These are phyloP conservation scores for Subacronicta megacephala DNA, from an alignment of 2,888 invertebrate genomes.

Conservation along the genomic window DNA sequence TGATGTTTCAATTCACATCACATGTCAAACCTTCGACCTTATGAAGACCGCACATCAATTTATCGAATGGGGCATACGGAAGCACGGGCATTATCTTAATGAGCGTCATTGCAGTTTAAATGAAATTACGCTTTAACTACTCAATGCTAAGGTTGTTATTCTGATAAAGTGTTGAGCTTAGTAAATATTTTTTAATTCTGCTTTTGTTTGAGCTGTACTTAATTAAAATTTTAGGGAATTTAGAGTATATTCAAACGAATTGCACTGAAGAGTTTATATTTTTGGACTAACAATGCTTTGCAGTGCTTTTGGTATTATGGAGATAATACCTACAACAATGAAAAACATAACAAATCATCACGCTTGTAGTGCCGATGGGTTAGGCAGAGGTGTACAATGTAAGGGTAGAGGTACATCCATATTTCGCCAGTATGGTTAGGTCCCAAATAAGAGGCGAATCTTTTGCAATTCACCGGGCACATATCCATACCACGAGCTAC, in stretches of 20 bases:
- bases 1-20: constrained; percentile 18
- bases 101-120: constrained; percentile 14
- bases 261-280: constrained; percentile 9
- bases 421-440: no score
- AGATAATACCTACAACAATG: neutral
- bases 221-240: constrained; percentile 27
- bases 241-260: constrained; percentile 13
- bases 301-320: no score
- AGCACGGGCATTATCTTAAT: constrained; percentile 12
- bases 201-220: constrained; percentile 25
- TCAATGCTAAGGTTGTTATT: constrained; percentile 3
- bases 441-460: no score
- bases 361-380: no score
- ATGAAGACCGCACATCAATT: constrained; percentile 29
- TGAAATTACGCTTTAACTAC: constrained; percentile 15
- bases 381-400: no score
- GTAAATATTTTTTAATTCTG: constrained; percentile 35
- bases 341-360: no score
- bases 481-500: no score
- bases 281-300: constrained; percentile 1
- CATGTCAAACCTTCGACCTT: constrained; percentile 21
- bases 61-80: constrained; percentile 35
- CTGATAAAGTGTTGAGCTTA: constrained; percentile 1
- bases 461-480: no score
- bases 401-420: no score